Base-by-base conservation (phyloP, 2,113 vertebrate species). In the Rallus limicola region DNA sequence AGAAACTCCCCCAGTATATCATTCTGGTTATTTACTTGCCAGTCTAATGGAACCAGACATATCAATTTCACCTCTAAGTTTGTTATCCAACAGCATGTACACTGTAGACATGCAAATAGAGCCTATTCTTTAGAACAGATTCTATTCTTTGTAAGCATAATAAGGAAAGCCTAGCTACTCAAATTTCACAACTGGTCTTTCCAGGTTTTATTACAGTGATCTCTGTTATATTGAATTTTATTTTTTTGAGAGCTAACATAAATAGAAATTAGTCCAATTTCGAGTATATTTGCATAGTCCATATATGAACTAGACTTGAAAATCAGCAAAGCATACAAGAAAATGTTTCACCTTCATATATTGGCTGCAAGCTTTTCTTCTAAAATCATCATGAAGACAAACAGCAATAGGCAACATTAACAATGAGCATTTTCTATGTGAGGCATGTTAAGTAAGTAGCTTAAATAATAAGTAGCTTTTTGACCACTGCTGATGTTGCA, bases 41-140 rank as follows among this genome's bases (percentile, higher is more conserved):
- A 86, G 11, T 6, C 13, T 83, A 72, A 91, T 82, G 18, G 56
- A 91, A 74, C 20, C n/a, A 93, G 55, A 48, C 36, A 88, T 64
- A 67, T 40, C n/a, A 83, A 82, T 93, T 96, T 93, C 50, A 88
- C 12, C 65, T 34, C 56, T 88, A 83, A 95, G 83, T 89, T 56
- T 86, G n/a, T 62, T 90, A 71, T 70, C 26, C 36, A 84, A 48
- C 13, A 23, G n/a, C 23, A 58, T 28, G 4, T 38, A 64, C 24
- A 68, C 48, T 48, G 48, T 21, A 48, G 46, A 48, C 46, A 48
- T 48, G 46, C 23, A 48, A 21, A 48, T 48, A 48, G 48, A 48
- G 20, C 23, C 48, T 48, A 23, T 23, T 48, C 21, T 48, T 48
- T 48, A 48, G 48, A 48, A 48, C 11, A 23, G 48, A 48, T 10